Conservation (phyloP, 2,797 vertebrate species). For the Perodicticus potto region DNA sequence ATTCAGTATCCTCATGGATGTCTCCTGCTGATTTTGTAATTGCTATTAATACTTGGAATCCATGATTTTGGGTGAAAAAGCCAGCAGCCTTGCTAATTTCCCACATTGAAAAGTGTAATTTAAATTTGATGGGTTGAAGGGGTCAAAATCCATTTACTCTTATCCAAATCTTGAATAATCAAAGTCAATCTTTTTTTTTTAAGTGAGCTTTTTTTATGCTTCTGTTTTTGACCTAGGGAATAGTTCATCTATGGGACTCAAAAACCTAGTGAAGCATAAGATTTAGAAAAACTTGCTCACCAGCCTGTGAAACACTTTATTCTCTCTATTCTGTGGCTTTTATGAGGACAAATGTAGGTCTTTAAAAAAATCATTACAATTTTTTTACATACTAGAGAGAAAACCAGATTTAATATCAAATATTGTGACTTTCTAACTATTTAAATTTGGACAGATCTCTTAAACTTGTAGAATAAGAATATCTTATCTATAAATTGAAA, state of each 20-base stretch:
- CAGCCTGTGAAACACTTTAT: neutral
- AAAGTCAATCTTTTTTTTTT: neutral
- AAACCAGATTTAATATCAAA: slow-evolving; percentile 8
- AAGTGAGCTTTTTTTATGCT: neutral
- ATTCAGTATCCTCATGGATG: neutral
- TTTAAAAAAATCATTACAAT: slow-evolving; percentile 22
- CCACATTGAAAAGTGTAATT: slow-evolving; percentile 13
- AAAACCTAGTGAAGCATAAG: neutral
- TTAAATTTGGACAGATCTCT: neutral
- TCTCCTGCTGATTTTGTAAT: slow-evolving; percentile 5
- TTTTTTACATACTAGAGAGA: neutral
- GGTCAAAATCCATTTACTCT: slow-evolving; percentile 44
- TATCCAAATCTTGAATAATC: neutral
- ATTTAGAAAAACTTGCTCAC: neutral
- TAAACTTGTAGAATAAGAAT: slow-evolving; percentile 24
- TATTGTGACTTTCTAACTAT: neutral
- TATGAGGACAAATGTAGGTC: neutral
- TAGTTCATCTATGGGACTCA: slow-evolving; percentile 27
- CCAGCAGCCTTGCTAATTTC: neutral
- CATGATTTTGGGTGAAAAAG: neutral
- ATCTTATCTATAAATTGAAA: neutral
- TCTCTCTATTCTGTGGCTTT: neutral
- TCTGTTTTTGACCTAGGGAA: slow-evolving; percentile 38
- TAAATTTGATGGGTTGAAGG: slow-evolving; percentile 54
- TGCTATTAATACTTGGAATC: slow-evolving; percentile 10